A percentile compares a stretch with the other conserved stretches of the same genome.
Evolutionary conservation across 2,113 vertebrate genomes (phyloP).

Genomic region (Cathartes aura): DNA sequence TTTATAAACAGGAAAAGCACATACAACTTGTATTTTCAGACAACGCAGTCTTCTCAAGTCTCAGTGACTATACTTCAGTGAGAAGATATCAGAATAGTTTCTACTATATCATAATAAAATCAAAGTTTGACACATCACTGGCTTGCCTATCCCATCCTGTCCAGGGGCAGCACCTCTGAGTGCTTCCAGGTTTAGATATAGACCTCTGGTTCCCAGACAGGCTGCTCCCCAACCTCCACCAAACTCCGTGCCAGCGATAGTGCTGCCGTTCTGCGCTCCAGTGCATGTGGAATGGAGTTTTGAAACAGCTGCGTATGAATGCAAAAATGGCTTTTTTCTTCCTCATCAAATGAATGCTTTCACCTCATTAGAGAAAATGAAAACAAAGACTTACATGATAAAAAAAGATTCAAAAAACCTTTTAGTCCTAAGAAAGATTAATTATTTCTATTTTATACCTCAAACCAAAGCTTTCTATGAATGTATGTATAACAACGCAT

Average conservation of each 20-base stretch:
- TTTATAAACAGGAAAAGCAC: accelerated
- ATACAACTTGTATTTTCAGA: neutral
- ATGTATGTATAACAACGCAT: accelerated
- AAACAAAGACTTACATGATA: neutral
- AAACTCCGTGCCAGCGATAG: accelerated
- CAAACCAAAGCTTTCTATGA: neutral
- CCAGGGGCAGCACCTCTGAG: neutral
- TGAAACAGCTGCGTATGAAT: neutral
- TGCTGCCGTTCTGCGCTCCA: neutral
- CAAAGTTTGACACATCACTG: accelerated
- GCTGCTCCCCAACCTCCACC: neutral
- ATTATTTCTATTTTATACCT: neutral
- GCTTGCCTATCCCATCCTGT: too few species aligned
- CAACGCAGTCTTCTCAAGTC: neutral
- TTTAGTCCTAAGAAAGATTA: neutral
- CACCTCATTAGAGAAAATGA: neutral
- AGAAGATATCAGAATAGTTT: neutral
- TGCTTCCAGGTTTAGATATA: neutral
- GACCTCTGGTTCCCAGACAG: neutral
- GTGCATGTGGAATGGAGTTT: accelerated
- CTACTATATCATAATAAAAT: neutral
- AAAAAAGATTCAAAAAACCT: neutral
- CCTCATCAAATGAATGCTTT: neutral
- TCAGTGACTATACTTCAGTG: neutral
- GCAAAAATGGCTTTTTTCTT: accelerated